Evolutionary conservation across 2,797 vertebrate genomes (phyloP), one percentile per base, ranked within the genome.

Genomic region (Sebastes hubbsi): DNA sequence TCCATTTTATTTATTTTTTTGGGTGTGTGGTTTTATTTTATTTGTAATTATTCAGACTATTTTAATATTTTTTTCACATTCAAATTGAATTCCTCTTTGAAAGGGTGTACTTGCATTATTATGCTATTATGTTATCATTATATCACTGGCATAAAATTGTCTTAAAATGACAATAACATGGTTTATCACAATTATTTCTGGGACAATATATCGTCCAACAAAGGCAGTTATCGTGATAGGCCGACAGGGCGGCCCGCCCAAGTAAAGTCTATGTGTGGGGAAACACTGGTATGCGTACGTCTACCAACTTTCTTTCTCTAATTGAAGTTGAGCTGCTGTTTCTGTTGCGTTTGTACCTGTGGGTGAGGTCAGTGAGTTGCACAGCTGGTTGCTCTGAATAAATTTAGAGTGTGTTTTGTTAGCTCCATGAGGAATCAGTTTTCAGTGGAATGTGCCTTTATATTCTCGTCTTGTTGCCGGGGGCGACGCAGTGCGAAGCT

Each of bases 371-470:
- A 77, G 24, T 12, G 61, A 81, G 80, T 55, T 56, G 29, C 36
- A 58, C 80, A 80, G 81, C 81, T 80, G 83, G 22, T 49, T 72
- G 62, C 54, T 75, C 68, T 56, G 67, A 22, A 55, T 29, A 22
- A 25, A 55, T 61, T 42, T 12, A 29, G 14, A 52, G 32, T 36
- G 29, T 55, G 62, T 76, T 75, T 62, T 52, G 42, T 70, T 24
- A 24, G 72, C 59, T 56, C 78, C 78, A 81, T 80, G 72, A 91
- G 89, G 89, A 91, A 84, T 83, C 65, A 18, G 49, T 90, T 86
- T 85, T 87, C 75, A 25, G 18, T 63, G 88, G 89, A 91, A 91
- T 91, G 90, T 27, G 32, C 72, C 75, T 88, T 88, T 79, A 77
- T 82, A 71, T 67, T 78, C 76, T 61, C 32, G 13, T 27, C 56